Percentiles rank a stretch among this genome's conserved stretches.
phyloP scores from a whole-genome alignment of 2,113 vertebrate species.

The Lamprotornis superbus region DNA sequence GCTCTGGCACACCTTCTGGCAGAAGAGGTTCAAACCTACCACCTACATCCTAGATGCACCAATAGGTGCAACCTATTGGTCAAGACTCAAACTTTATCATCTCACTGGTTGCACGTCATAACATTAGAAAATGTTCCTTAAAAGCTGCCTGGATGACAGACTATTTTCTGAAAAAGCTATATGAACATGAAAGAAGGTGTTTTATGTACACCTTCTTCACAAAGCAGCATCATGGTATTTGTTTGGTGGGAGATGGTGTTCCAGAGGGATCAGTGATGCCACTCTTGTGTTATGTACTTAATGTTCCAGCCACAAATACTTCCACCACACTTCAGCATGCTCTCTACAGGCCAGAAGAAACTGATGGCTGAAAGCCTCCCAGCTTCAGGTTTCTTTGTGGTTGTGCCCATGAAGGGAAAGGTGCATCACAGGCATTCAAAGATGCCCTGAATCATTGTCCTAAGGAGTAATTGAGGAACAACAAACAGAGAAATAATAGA shows the following conservation, averaged over 20 bases:
- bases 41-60: not conserved
- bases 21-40: not conserved
- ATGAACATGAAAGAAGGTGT: not conserved
- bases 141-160: not conserved
- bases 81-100: not conserved
- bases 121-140: not conserved
- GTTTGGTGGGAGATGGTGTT: not conserved
- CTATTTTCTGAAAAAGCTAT: not conserved
- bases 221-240: not conserved
- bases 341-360: not conserved
- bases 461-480: not conserved
- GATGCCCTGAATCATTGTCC: not conserved
- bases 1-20: not conserved
- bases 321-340: not conserved
- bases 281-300: fast-evolving
- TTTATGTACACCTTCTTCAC: not conserved
- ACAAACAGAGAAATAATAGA: not conserved
- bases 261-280: not conserved
- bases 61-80: no score
- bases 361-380: not conserved
- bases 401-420: not conserved
- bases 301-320: not conserved
- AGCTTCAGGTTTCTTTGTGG: not conserved
- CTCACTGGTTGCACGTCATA: not conserved
- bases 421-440: not conserved